A percentile compares a stretch with the other conserved stretches of the same genome.
Evolutionary conservation across 2,888 invertebrate genomes (phyloP).

Genomic region (Drosophila histrio): DNA sequence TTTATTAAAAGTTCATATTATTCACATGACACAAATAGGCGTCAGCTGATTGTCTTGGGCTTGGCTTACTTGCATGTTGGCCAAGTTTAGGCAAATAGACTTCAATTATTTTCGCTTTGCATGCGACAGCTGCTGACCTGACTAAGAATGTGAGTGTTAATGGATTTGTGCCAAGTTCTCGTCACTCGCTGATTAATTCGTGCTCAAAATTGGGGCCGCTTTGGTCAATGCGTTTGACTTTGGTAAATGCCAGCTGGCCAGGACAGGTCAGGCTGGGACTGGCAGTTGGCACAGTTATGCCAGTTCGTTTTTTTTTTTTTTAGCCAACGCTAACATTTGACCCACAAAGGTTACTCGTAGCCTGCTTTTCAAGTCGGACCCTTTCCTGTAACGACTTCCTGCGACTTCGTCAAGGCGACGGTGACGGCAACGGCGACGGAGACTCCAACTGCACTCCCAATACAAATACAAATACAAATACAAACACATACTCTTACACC

Average conservation of each 20-base stretch:
- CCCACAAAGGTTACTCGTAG: slow-evolving; percentile 68
- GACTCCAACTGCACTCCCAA: slow-evolving; percentile 22
- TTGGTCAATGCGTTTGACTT: slow-evolving; percentile 63
- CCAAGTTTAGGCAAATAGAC: slow-evolving; percentile 71
- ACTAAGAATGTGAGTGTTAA: slow-evolving; percentile 62
- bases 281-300: slow-evolving; percentile 59
- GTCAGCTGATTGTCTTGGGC: slow-evolving; percentile 37
- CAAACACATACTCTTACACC: neutral
- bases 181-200: slow-evolving; percentile 66
- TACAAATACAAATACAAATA: slow-evolving; percentile 17
- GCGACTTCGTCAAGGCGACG: slow-evolving; percentile 33
- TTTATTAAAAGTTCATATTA: slow-evolving; percentile 74
- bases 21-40: slow-evolving; percentile 35
- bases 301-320: slow-evolving; percentile 18
- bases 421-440: slow-evolving; percentile 17
- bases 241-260: slow-evolving; percentile 40
- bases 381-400: slow-evolving; percentile 70
- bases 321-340: slow-evolving; percentile 55
- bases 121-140: slow-evolving; percentile 50
- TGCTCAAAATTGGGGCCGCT: slow-evolving; percentile 51
- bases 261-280: neutral
- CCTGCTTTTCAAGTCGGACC: slow-evolving; percentile 29
- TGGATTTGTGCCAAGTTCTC: slow-evolving; percentile 79
- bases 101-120: slow-evolving; percentile 57
- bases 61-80: slow-evolving; percentile 68